These are phyloP conservation scores for Empidonax alnorum DNA, from an alignment of 2,113 vertebrate genomes.

Conservation along the genomic window DNA sequence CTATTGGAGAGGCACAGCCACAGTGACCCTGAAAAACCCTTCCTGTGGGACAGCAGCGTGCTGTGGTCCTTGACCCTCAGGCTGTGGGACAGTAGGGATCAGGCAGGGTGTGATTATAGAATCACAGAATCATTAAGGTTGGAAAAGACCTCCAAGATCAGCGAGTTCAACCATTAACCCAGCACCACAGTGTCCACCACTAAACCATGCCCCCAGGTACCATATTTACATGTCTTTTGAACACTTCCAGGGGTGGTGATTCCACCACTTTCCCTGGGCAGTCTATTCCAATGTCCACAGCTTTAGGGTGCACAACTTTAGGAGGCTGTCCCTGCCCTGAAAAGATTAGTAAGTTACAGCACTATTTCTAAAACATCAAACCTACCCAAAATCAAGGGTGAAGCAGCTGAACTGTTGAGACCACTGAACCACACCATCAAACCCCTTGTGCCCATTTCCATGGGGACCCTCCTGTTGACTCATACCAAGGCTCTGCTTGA, in stretches of 20 bases:
- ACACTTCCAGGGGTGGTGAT: background rate
- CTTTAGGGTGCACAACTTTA: background rate
- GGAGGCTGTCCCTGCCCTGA: background rate
- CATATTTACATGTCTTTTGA: background rate
- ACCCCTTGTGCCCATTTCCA: background rate
- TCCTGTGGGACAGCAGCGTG: background rate
- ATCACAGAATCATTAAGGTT: background rate
- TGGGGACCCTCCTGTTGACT: background rate
- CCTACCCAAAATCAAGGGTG: background rate
- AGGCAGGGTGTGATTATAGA: background rate
- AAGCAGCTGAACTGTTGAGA: background rate
- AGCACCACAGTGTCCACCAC: background rate
- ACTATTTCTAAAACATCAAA: background rate
- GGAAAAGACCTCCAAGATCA: background rate
- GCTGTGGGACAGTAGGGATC: background rate
- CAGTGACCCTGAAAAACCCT: background rate
- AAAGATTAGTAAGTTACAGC: background rate
- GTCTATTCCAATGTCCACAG: background rate
- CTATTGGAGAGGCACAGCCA: background rate
- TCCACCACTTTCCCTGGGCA: background rate
- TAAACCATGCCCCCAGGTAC: background rate
- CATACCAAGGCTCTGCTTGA: background rate
- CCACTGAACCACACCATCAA: background rate
- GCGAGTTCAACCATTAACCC: background rate
- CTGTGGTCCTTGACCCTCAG: accelerated